These are phyloP conservation scores for Philypnodon macrostomus DNA, from an alignment of 2,797 vertebrate genomes.

Conservation along the genomic window DNA sequence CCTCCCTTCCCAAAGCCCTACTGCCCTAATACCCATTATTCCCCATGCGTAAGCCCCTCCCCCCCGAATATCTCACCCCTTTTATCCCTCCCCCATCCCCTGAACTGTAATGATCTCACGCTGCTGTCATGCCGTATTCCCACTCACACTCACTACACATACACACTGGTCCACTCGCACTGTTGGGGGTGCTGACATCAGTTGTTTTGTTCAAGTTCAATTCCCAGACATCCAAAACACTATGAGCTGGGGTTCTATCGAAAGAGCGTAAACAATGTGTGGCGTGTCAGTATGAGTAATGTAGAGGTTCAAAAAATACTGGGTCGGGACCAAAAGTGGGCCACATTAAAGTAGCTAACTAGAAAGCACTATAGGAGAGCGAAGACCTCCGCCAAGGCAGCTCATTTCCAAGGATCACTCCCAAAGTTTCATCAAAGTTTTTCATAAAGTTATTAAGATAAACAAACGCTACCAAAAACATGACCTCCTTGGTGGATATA, in stretches of 20 bases:
- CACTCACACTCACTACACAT: conserved; percentile 43
- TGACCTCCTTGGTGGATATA: too few species aligned
- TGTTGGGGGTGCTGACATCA: conserved; percentile 53
- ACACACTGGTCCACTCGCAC: conserved; percentile 18
- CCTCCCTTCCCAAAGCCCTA: conserved; percentile 7
- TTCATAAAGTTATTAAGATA: too few species aligned
- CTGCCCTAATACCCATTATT: conserved; percentile 36
- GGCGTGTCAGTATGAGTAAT: background rate
- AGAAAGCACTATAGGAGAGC: too few species aligned
- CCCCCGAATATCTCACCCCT: conserved; percentile 16
- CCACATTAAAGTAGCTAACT: too few species aligned
- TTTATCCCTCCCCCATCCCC: conserved; percentile 19
- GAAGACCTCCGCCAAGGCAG: too few species aligned
- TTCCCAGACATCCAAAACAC: conserved; percentile 51
- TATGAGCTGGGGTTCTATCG: background rate
- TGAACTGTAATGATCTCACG: conserved; percentile 61
- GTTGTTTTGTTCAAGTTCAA: conserved; percentile 47
- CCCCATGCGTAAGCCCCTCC: conserved; percentile 21
- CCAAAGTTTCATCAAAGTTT: too few species aligned
- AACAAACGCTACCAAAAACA: too few species aligned
- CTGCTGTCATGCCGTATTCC: conserved; percentile 72
- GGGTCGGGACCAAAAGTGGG: too few species aligned
- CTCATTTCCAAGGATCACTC: too few species aligned
- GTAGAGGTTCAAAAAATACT: background rate
- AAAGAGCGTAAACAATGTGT: conserved; percentile 7